Percentiles rank a stretch among this genome's conserved stretches.
phyloP scores from a whole-genome alignment of 2,888 invertebrate genomes.

The Halictus ligatus region DNA sequence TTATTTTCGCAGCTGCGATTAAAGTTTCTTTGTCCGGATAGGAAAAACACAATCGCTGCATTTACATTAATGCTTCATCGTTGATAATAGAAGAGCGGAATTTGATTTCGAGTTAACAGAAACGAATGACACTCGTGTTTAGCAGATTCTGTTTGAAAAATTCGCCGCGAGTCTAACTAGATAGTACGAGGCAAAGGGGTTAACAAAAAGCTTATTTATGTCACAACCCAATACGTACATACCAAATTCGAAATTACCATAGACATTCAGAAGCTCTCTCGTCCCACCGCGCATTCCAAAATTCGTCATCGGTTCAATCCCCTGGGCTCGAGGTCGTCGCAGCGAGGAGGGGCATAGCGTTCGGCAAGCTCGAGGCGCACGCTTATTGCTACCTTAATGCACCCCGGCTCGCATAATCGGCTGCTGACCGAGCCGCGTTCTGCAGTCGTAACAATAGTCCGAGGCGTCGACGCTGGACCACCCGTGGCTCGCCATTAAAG shows the following conservation, averaged over 20 bases:
- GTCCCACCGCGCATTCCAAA: not conserved
- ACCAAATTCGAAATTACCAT: no score
- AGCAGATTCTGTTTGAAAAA: not conserved
- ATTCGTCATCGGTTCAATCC: not conserved
- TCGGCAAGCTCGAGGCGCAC: slow-evolving; percentile 41
- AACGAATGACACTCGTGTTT: not conserved
- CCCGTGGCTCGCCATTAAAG: slow-evolving; percentile 79
- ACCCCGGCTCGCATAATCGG: slow-evolving; percentile 73
- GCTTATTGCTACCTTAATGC: slow-evolving; percentile 74
- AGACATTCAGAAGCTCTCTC: not conserved
- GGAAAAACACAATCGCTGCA: no score
- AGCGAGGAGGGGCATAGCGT: not conserved
- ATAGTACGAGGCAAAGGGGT: not conserved
- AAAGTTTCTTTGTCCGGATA: no score
- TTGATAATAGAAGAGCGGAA: no score
- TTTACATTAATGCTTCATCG: no score
- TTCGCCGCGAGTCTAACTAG: not conserved
- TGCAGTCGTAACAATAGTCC: slow-evolving; percentile 78
- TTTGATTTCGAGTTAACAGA: not conserved
- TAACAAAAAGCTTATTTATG: not conserved
- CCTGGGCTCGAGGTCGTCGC: not conserved
- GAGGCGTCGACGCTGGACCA: slow-evolving; percentile 78
- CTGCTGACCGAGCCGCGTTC: slow-evolving; percentile 68
- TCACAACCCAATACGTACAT: not conserved
- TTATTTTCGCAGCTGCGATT: no score